Evolutionary conservation across 2,888 invertebrate species (phyloP).

Genomic region (Philhelius pedissequus): DNA sequence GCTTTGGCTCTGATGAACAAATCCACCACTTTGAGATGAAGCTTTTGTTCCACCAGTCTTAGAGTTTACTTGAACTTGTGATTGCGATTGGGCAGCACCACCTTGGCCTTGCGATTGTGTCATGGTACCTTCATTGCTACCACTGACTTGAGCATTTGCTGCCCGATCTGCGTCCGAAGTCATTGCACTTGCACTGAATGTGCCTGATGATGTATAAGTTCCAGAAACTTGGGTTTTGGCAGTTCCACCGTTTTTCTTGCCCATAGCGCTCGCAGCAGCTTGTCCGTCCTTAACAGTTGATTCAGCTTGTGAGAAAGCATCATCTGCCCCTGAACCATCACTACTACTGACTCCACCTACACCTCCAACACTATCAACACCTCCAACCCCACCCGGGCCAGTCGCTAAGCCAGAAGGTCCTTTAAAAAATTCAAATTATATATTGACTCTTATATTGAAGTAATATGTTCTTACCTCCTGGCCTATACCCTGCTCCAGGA

Average conservation of each 20-base stretch:
- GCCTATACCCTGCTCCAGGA: slow-evolving; percentile 16
- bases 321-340: slow-evolving; percentile 79
- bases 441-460: neutral
- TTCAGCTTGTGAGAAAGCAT: slow-evolving; percentile 86
- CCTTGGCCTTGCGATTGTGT: slow-evolving; percentile 88
- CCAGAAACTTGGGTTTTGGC: slow-evolving; percentile 92
- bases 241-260: slow-evolving; percentile 86
- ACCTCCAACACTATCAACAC: slow-evolving; percentile 1
- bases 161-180: slow-evolving; percentile 87
- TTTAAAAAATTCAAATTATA: neutral
- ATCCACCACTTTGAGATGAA: slow-evolving; percentile 87
- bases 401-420: slow-evolving; percentile 41
- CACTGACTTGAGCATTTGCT: slow-evolving; percentile 83
- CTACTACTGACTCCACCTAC: slow-evolving; percentile 16
- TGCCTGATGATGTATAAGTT: slow-evolving; percentile 87
- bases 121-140: slow-evolving; percentile 86
- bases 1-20: slow-evolving; percentile 84
- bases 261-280: slow-evolving; percentile 88
- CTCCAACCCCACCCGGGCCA: slow-evolving; percentile 46
- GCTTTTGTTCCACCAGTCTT: slow-evolving; percentile 88
- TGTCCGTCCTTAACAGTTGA: slow-evolving; percentile 82
- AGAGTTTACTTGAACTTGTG: slow-evolving; percentile 87
- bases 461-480: slow-evolving; percentile 37
- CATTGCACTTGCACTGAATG: slow-evolving; percentile 91
- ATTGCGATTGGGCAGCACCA: slow-evolving; percentile 87